Evolutionary conservation across 2,888 invertebrate species (phyloP).

Genomic region (Limnephilus marmoratus): DNA sequence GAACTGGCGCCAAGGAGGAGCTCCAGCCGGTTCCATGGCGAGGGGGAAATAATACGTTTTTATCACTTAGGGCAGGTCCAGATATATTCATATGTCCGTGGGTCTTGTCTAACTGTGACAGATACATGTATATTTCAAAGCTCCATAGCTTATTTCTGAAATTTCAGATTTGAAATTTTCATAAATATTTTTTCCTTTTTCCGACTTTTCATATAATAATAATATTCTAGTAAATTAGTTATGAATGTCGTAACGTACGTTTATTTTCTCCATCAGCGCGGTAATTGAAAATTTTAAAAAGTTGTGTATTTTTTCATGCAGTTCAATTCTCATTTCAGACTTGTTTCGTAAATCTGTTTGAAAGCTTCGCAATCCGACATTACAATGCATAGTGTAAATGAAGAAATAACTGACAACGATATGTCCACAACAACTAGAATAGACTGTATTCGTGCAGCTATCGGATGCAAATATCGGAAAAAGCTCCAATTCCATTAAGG

Average conservation of each 20-base stretch:
- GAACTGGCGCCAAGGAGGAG: no score
- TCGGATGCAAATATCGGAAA: conserved; percentile 6
- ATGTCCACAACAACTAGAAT: background rate
- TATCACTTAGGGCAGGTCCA: no score
- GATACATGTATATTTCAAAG: background rate
- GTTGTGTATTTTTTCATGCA: background rate
- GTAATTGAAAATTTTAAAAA: background rate
- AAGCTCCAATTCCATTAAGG: background rate
- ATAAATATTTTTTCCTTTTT: background rate
- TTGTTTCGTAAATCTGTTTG: background rate
- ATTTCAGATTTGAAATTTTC: background rate
- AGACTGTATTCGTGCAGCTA: background rate
- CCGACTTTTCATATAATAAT: background rate
- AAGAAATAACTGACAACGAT: background rate
- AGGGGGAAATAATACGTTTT: no score
- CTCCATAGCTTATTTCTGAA: background rate
- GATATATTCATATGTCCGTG: no score
- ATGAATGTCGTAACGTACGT: background rate
- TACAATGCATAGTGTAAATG: background rate
- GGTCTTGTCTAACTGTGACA: no score
- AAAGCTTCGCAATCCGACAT: background rate
- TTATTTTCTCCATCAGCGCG: background rate
- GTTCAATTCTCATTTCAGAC: background rate
- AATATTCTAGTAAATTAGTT: background rate
- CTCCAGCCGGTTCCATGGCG: no score